Base-by-base conservation (phyloP, 2,797 vertebrate genomes). In the Forpus xanthops region DNA sequence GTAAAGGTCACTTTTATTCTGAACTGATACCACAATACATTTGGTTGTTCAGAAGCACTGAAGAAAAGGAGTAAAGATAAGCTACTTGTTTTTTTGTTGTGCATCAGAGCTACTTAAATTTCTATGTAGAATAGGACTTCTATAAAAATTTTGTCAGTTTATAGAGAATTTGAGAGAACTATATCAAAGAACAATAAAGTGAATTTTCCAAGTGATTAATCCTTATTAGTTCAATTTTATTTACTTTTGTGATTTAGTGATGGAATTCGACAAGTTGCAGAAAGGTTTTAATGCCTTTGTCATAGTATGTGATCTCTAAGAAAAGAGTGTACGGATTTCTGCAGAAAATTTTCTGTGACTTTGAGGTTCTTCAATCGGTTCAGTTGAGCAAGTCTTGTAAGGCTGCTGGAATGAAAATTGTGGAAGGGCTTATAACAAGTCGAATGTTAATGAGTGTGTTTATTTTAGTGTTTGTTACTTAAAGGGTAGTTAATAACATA, bases 301-400 rank as follows among this genome's bases (percentile, higher is more conserved):
- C 47, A 53, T 25, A 53, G 5, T 44, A 11, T 78, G 4, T 42
- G 7, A 37, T 47, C 15, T 71, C 39, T 13, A 17, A 82, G 18
- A 67, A 82, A 72, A 20, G 6, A 64, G 35, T 56, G 6, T 15
- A 11, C 44, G 33, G 18, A 30, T 10, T 68, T 70, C 39, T 82
- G 27, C 6, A 42, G 12, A 47, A 18, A 1, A 24, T 30, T 71
- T 56, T 27, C 5, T 31, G 20, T 52, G 24, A 68, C 11, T 60
- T 72, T 19, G 31, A 62, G 3, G 9, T n/a, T 83, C 28, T 50
- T 68, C 0, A 0, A 3, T 27, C 42, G 6, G 42, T 44, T 24
- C 4, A 53, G 6, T 58, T 79, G 16, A 86, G 8, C 6, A 55
- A 25, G 7, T 39, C 23, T 65, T 78, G 27, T 47, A 52, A 65